Percentiles rank a stretch among this genome's conserved stretches.
Evolutionary conservation across 2,113 vertebrate genomes (phyloP).

Genomic region (Macquaria ambigua): DNA sequence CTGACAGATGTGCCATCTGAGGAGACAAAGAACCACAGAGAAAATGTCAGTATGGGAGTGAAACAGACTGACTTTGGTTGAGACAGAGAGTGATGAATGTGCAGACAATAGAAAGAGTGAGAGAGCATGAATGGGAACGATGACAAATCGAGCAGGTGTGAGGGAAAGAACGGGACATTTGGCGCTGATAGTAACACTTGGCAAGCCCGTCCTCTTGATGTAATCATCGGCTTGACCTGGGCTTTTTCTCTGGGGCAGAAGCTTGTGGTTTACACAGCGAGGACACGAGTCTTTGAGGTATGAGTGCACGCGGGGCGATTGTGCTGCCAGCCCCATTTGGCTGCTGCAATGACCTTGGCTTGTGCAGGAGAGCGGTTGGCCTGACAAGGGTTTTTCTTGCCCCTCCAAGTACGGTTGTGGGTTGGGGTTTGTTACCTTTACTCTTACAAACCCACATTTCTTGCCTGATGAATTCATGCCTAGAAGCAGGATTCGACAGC

Average conservation of each 20-base stretch:
- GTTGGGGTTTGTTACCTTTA: constrained; percentile 3
- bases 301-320: constrained; percentile 1
- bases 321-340: constrained; percentile 47
- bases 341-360: constrained; percentile 59
- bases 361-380: neutral
- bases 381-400: neutral
- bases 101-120: constrained; percentile 29
- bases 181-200: constrained; percentile 57
- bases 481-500: neutral
- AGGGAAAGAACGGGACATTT: constrained; percentile 39
- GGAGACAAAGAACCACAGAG: neutral
- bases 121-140: constrained; percentile 23
- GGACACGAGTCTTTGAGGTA: constrained; percentile 40
- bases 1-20: constrained; percentile 4
- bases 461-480: neutral
- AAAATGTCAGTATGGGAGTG: neutral
- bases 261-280: constrained; percentile 33
- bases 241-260: constrained; percentile 26
- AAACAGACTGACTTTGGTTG: constrained; percentile 10
- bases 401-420: neutral
- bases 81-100: constrained; percentile 34
- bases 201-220: constrained; percentile 35
- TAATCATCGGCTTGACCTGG: constrained; percentile 49
- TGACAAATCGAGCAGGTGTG: constrained; percentile 57
- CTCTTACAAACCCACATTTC: constrained; percentile 3